phyloP scores from a whole-genome alignment of 2,797 vertebrate genomes.

The Falco peregrinus region DNA sequence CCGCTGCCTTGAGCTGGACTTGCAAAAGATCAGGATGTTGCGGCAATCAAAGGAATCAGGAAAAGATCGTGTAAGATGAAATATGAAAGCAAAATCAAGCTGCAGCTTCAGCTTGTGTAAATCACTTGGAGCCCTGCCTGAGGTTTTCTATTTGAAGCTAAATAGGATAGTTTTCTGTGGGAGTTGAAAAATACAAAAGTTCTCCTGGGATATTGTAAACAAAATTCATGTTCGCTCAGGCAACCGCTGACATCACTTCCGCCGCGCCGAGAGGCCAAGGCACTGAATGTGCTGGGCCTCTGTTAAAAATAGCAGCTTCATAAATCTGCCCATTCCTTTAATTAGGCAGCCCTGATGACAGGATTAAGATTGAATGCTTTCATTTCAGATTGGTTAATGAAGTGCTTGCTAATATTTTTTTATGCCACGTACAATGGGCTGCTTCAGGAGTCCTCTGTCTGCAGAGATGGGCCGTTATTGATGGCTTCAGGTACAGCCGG shows the following conservation, averaged over 20 bases:
- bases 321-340: conserved; percentile 67
- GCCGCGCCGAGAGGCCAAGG: conserved; percentile 37
- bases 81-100: background rate
- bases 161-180: conserved; percentile 23
- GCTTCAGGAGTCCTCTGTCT: background rate
- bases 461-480: background rate
- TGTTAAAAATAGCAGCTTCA: conserved; percentile 72
- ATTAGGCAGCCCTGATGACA: conserved; percentile 60
- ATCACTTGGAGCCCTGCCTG: conserved; percentile 23
- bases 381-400: conserved; percentile 53
- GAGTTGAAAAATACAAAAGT: conserved; percentile 43
- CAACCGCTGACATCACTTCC: conserved; percentile 74
- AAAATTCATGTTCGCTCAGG: conserved; percentile 60
- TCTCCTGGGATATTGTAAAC: conserved; percentile 63
- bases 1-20: background rate
- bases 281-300: conserved; percentile 39
- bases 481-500: background rate
- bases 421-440: background rate
- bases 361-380: conserved; percentile 65
- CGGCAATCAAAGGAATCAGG: accelerated
- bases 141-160: conserved; percentile 16
- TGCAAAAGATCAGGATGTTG: background rate
- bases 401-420: background rate
- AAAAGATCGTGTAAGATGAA: background rate
- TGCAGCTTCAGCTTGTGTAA: background rate